Evolutionary conservation across 2,888 invertebrate species (phyloP), one percentile per base, ranked within the genome.

Genomic region (Hedya salicella): DNA sequence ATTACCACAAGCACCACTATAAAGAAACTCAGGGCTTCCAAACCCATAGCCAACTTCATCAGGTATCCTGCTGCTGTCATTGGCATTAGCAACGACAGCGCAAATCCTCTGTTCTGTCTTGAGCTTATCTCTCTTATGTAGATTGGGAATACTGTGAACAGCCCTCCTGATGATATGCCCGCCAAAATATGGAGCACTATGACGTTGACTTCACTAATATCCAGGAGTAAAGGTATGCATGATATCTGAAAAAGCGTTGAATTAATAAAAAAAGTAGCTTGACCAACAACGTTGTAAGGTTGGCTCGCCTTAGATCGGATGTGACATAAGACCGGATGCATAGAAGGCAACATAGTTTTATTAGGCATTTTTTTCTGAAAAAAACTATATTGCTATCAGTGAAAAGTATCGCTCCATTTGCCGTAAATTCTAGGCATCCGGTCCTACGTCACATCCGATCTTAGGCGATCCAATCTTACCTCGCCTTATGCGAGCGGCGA

Each of bases 101-200:
- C 76, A 5, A 82, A 69, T 0, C 83, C 85, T 44, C 87, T 73
- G 3, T 74, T 71, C 0, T 63, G 56, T 1, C 69, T 66, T 0
- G 79, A 70, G 14, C 81, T 83, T 14, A 87, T 79, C 69, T 91
- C 90, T 59, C 82, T 69, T 0, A 89, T 71, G 69, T 88, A 90
- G 0, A 81, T 79, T 1, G 89, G 89, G 1, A 89, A 46, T 0
- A 84, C 75, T 0, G 85, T 86, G 69, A 84, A 88, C 0, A 90
- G 70, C 0, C 87, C 90, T 0, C 83, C 86, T 0, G 85, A 77
- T 0, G 88, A 79, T 0, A 85, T 68, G 0, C 91, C 91, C 6
- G 86, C 81, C 1, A 89, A 59, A 0, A 79, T 62, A 60, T 89
- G 87, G 0, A 87, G 75, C 0, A 81, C 61, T 9, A 87, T 73